A percentile compares a stretch with the other conserved stretches of the same genome.
phyloP scores from a whole-genome alignment of 2,888 invertebrate species.

The Epinotia brunnichana region DNA sequence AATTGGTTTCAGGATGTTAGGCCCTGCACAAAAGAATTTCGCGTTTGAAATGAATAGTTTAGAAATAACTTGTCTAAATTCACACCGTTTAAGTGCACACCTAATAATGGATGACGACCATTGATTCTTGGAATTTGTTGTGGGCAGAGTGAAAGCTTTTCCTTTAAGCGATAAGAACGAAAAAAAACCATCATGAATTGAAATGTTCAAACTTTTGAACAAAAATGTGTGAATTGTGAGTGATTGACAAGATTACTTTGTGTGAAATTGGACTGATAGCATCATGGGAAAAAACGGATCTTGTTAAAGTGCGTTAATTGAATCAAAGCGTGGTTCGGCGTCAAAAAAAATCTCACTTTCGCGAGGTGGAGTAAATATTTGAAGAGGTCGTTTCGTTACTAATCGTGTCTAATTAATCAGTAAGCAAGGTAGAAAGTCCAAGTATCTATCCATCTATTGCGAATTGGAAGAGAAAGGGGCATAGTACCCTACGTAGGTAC shows the following conservation, averaged over 20 bases:
- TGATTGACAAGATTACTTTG: slow-evolving; percentile 36
- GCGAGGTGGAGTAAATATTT: slow-evolving; percentile 57
- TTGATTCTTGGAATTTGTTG: slow-evolving; percentile 22
- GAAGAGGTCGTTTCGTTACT: slow-evolving; percentile 65
- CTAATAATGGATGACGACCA: slow-evolving; percentile 24
- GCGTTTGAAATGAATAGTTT: slow-evolving; percentile 41
- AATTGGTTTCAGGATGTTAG: slow-evolving; percentile 56
- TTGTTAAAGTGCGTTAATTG: slow-evolving; percentile 45
- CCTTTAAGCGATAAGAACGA: slow-evolving; percentile 21
- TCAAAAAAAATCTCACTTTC: slow-evolving; percentile 62
- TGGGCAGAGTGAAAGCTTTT: slow-evolving; percentile 25
- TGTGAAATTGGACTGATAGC: slow-evolving; percentile 32
- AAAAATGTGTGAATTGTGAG: slow-evolving; percentile 38
- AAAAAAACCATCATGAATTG: slow-evolving; percentile 8
- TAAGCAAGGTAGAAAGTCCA: slow-evolving; percentile 78
- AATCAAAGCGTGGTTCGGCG: slow-evolving; percentile 51
- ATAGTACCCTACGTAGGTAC: slow-evolving; percentile 60
- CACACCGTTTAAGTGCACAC: slow-evolving; percentile 15
- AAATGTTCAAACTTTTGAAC: slow-evolving; percentile 1
- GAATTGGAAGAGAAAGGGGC: slow-evolving; percentile 76
- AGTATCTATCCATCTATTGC: slow-evolving; percentile 60
- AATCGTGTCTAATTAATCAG: slow-evolving; percentile 81
- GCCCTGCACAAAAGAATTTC: slow-evolving; percentile 43
- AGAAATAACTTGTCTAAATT: slow-evolving; percentile 34
- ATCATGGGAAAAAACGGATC: slow-evolving; percentile 36